Percentiles rank a stretch among this genome's conserved stretches.
Evolutionary conservation across 2,888 invertebrate genomes (phyloP).

Genomic region (Syritta pipiens): DNA sequence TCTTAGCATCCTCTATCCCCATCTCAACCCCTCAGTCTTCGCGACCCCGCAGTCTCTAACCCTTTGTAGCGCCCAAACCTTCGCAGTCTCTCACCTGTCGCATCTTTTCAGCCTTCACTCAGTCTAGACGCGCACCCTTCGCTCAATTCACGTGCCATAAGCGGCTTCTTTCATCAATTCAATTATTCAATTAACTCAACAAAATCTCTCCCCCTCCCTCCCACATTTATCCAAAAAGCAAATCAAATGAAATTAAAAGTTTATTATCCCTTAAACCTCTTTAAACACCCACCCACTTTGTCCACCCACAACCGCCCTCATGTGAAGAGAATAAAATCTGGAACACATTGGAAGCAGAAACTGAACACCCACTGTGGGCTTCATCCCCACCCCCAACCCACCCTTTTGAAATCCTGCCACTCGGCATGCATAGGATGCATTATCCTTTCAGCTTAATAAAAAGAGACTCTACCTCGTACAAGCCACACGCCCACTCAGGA

Average conservation of each 20-base stretch:
- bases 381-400: neutral
- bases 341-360: slow-evolving; percentile 31
- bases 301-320: neutral
- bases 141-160: no score
- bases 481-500: slow-evolving; percentile 29
- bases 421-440: slow-evolving; percentile 43
- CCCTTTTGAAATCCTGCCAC: no score
- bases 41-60: no score
- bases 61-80: no score
- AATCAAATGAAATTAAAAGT: slow-evolving; percentile 34
- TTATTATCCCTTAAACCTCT: slow-evolving; percentile 41
- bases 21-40: no score
- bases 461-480: slow-evolving; percentile 17
- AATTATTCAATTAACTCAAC: slow-evolving; percentile 33
- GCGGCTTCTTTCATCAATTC: neutral
- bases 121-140: no score
- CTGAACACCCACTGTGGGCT: neutral
- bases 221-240: neutral
- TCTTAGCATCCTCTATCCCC: no score
- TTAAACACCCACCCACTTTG: slow-evolving; percentile 11
- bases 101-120: no score
- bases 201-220: no score
- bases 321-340: slow-evolving; percentile 16
- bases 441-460: slow-evolving; percentile 64
- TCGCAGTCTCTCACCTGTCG: no score